Evolutionary conservation across 2,113 vertebrate genomes (phyloP).

Genomic region (Malurus cyaneus): DNA sequence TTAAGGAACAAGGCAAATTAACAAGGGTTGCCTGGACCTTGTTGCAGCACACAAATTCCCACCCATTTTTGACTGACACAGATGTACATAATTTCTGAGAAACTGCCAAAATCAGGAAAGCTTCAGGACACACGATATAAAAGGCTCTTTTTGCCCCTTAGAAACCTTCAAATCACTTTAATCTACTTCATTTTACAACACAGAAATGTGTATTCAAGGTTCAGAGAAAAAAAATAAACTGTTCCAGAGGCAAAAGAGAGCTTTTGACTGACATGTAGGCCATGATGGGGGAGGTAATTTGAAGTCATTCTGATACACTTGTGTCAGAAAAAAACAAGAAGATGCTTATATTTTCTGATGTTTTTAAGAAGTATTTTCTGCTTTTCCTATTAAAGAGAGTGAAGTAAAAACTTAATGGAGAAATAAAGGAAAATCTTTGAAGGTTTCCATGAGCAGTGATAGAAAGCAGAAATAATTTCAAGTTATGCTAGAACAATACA

Average conservation of each 20-base stretch:
- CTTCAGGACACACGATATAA: not conserved
- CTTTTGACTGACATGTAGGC: not conserved
- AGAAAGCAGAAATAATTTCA: not conserved
- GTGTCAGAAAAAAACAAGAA: not conserved
- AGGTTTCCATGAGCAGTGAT: not conserved
- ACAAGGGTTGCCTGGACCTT: not conserved
- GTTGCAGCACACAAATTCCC: not conserved
- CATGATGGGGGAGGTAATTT: not conserved
- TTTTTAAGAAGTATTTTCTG: not conserved
- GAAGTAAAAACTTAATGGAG: not conserved
- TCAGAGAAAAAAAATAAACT: not conserved
- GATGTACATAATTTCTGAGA: not conserved
- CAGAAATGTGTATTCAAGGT: not conserved
- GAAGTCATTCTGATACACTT: not conserved
- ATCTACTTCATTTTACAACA: not conserved
- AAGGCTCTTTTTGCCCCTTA: not conserved
- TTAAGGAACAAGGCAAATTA: not conserved
- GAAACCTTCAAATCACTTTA: not conserved
- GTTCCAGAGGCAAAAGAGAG: not conserved
- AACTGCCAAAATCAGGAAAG: not conserved
- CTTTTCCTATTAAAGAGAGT: not conserved
- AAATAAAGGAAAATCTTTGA: not conserved
- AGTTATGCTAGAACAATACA: not conserved
- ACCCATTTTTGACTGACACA: not conserved
- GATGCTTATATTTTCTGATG: not conserved